A percentile compares a stretch with the other conserved stretches of the same genome.
These are phyloP conservation scores for Ennomos erosarius DNA, from an alignment of 2,888 invertebrate genomes.

Conservation along the genomic window DNA sequence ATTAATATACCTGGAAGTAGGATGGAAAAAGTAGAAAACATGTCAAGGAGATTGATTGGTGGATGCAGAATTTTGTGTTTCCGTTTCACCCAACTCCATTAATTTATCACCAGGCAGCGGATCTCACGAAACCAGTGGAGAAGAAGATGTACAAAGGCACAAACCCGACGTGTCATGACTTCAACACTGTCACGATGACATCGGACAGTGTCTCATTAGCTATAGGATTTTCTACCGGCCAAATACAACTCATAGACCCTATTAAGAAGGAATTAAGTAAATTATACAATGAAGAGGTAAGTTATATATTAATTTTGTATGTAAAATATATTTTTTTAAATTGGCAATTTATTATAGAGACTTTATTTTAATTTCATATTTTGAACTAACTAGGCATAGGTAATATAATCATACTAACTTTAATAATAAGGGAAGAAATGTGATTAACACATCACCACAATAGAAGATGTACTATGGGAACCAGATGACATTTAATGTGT, in stretches of 20 bases:
- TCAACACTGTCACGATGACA: slow-evolving; percentile 94
- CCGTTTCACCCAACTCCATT: neutral
- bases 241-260: slow-evolving; percentile 98
- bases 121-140: slow-evolving; percentile 98
- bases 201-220: slow-evolving; percentile 94
- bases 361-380: too few species aligned
- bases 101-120: slow-evolving; percentile 89
- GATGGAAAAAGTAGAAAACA: too few species aligned
- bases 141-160: slow-evolving; percentile 99
- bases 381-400: neutral
- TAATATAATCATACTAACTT: too few species aligned
- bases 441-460: too few species aligned
- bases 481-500: too few species aligned
- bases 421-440: too few species aligned
- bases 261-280: slow-evolving; percentile 98
- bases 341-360: too few species aligned
- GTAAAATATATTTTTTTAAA: too few species aligned
- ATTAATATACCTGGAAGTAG: too few species aligned
- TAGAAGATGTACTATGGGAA: too few species aligned
- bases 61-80: neutral
- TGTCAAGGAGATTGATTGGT: too few species aligned
- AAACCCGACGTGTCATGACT: slow-evolving; percentile 99
- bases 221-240: slow-evolving; percentile 99
- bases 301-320: slow-evolving; percentile 40
- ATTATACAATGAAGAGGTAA: slow-evolving; percentile 98